Conservation (phyloP, 2,888 invertebrate genomes). For the Neoascia interrupta region DNA sequence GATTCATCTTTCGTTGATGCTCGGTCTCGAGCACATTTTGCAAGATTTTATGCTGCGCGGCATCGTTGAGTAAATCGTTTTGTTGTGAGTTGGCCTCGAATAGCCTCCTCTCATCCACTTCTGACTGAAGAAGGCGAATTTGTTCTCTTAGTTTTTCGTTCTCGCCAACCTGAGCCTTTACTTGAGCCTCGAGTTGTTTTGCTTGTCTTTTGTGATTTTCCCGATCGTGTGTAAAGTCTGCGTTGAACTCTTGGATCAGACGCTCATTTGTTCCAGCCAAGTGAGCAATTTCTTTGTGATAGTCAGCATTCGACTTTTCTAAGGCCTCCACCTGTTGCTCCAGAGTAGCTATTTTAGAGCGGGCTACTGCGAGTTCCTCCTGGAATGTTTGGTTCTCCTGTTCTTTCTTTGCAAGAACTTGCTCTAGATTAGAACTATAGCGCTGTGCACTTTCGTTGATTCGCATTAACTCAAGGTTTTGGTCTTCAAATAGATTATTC, state of each 20-base stretch:
- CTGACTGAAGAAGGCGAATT: background rate
- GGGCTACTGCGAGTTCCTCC: constrained; percentile 53
- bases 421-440: constrained; percentile 7
- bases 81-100: too few relatives aligned
- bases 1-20: constrained; percentile 72
- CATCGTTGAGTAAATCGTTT: constrained; percentile 43
- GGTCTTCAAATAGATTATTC: constrained; percentile 75
- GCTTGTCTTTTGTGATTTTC: constrained; percentile 35
- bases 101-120: constrained; percentile 64
- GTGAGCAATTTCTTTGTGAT: constrained; percentile 46
- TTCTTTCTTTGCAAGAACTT: background rate
- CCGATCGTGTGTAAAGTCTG: constrained; percentile 34
- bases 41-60: constrained; percentile 63
- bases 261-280: constrained; percentile 49
- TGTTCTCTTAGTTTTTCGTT: background rate
- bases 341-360: constrained; percentile 11
- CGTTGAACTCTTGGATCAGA: constrained; percentile 48
- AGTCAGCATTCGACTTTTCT: constrained; percentile 27
- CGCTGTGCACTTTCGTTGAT: constrained; percentile 71
- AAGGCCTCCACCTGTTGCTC: constrained; percentile 32
- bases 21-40: constrained; percentile 73
- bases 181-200: constrained; percentile 22
- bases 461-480: constrained; percentile 74
- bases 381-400: constrained; percentile 71
- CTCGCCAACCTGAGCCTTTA: background rate